phyloP scores from a whole-genome alignment of 2,888 invertebrate genomes.

The Cheilosia scutellata region DNA sequence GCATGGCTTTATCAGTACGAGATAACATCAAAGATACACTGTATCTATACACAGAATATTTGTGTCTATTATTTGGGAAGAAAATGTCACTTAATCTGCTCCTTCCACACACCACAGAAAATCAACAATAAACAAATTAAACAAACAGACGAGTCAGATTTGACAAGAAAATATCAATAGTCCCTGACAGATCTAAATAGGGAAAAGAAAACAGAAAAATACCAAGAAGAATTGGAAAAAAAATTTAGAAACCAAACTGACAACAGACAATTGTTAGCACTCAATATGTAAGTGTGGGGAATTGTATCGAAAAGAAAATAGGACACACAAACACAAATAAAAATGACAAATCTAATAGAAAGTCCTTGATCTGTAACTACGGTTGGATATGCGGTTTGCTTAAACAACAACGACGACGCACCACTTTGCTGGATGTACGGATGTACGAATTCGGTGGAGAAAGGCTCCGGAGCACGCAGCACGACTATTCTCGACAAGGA shows the following conservation, averaged over 20 bases:
- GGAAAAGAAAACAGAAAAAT: constrained; percentile 16
- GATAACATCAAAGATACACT: constrained; percentile 51
- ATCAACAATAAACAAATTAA: constrained; percentile 47
- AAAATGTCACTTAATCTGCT: constrained; percentile 52
- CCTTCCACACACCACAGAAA: constrained; percentile 39
- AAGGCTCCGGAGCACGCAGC: constrained; percentile 28
- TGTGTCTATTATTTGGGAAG: constrained; percentile 6
- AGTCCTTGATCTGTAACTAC: constrained; percentile 70
- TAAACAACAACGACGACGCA: constrained; percentile 28
- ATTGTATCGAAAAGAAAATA: constrained; percentile 28
- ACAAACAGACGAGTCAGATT: constrained; percentile 13
- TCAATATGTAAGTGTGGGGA: constrained; percentile 40
- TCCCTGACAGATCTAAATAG: constrained; percentile 19
- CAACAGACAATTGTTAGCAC: constrained; percentile 43
- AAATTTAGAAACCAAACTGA: constrained; percentile 11
- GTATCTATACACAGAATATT: constrained; percentile 24
- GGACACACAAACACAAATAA: constrained; percentile 56
- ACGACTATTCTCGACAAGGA: constrained; percentile 61
- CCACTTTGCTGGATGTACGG: constrained; percentile 7
- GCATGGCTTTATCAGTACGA: constrained; percentile 35
- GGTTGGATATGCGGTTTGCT: constrained; percentile 28
- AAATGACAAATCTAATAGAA: constrained; percentile 40
- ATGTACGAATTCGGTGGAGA: constrained; percentile 30
- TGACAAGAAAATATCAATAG: constrained; percentile 38
- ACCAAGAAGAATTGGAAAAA: constrained; percentile 14